phyloP scores from a whole-genome alignment of 2,888 invertebrate species.

The Tenthredo mesomela region DNA sequence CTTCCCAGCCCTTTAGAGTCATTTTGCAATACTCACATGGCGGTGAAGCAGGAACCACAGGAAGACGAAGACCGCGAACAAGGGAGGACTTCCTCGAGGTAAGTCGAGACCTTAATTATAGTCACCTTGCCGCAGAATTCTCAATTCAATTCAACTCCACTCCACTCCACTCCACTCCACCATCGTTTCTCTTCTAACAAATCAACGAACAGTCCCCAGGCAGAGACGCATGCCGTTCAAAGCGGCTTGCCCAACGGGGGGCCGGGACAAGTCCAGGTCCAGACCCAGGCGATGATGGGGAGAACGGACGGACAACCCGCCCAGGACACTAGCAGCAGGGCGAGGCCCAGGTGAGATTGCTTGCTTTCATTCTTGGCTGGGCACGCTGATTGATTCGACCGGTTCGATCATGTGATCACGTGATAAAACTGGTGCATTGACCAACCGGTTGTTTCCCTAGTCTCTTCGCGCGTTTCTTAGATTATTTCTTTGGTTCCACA shows the following conservation, averaged over 20 bases:
- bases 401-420: slow-evolving; percentile 46
- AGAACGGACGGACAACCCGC: slow-evolving; percentile 60
- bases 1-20: slow-evolving; percentile 69
- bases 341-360: slow-evolving; percentile 67
- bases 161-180: slow-evolving; percentile 3
- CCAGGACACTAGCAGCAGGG: slow-evolving; percentile 64
- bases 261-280: slow-evolving; percentile 62
- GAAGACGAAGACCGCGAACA: slow-evolving; percentile 73
- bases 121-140: slow-evolving; percentile 7
- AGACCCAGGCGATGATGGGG: slow-evolving; percentile 63
- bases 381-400: slow-evolving; percentile 46
- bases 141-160: not conserved
- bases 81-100: slow-evolving; percentile 60
- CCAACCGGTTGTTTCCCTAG: slow-evolving; percentile 48
- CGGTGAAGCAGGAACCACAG: slow-evolving; percentile 76
- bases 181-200: slow-evolving; percentile 34
- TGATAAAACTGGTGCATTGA: slow-evolving; percentile 7
- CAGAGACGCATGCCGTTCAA: slow-evolving; percentile 63
- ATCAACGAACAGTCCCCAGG: slow-evolving; percentile 66
- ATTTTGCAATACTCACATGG: slow-evolving; percentile 70
- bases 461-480: slow-evolving; percentile 40
- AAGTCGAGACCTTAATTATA: not conserved
- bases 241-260: slow-evolving; percentile 61
- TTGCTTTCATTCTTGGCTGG: slow-evolving; percentile 46
- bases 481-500: slow-evolving; percentile 13